Conservation (phyloP, 2,113 vertebrate genomes). For the Delphinapterus leucas region DNA sequence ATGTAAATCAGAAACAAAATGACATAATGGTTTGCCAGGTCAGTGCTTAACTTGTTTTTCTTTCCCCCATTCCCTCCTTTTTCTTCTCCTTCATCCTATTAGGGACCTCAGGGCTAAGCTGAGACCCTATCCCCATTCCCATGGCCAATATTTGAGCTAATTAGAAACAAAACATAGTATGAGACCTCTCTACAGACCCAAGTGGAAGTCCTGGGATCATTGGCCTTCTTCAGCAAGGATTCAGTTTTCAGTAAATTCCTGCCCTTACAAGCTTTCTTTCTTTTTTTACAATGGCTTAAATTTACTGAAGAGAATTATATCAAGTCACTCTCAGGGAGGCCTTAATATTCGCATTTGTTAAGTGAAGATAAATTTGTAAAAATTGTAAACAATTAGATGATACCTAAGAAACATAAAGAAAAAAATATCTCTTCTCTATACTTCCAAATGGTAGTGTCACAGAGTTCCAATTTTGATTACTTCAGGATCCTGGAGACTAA, state of each 20-base stretch:
- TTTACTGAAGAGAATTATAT: background rate
- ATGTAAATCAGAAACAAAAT: background rate
- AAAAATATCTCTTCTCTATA: background rate
- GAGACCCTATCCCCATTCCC: background rate
- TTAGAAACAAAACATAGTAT: background rate
- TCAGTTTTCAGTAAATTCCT: background rate
- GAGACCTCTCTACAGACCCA: background rate
- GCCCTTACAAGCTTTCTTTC: background rate
- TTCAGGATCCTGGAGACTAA: background rate
- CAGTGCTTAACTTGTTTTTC: background rate
- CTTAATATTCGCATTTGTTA: background rate
- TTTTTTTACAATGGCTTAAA: background rate
- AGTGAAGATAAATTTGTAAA: conserved; percentile 3
- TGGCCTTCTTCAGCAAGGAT: background rate
- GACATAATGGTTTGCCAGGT: background rate
- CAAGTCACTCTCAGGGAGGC: background rate
- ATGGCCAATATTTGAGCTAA: background rate
- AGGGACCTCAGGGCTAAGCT: background rate
- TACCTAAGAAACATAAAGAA: background rate
- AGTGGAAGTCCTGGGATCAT: background rate
- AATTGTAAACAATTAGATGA: background rate
- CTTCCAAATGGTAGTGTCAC: background rate
- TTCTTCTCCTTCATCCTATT: background rate
- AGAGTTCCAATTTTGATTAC: background rate
- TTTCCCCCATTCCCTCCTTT: background rate